Base-by-base conservation (phyloP, 2,797 vertebrate species). In the Artibeus jamaicensis region DNA sequence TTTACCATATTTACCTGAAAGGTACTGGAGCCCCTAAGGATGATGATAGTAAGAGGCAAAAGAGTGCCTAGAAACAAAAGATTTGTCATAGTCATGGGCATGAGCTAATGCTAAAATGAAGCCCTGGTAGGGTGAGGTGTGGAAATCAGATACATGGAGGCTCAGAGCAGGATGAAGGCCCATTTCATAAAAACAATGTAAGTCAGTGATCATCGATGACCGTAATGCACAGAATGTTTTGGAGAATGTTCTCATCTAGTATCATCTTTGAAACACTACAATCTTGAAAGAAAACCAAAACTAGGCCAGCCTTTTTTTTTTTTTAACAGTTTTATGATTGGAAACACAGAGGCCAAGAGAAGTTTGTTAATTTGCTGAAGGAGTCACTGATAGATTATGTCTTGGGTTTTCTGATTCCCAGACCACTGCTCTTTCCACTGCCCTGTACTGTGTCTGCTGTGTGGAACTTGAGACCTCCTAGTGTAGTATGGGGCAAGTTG, bases 281-380 rank as follows among this genome's bases (percentile, higher is more conserved):
- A 0, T 84, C 92, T 86, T 91, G 89, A 95, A 84, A 94, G 32
- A 67, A 55, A 90, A 84, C 46, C 48, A 71, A 82, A 76, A 77
- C 21, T 37, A 73, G 78, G 78, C n/a, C 7, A 4, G 57, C 79
- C 57, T 71, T 44, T 94, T 71, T 62, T 32, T 59, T 24, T 59
- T 55, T 29, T 87, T 34, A 62, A 50, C 24, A 21, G 26, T 83
- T 79, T 89, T 34, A 18, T 44, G 19, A 15, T 89, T 87, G 68
- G 77, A 68, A 89, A 95, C 68, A 70, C 53, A 7, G 9, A 81
- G 48, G 53, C n/a, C 53, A 50, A 37, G 37, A 82, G 74, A 73
- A 71, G 34, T 34, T 46, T 59, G 65, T 82, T 50, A 42, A 90
- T 79, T 79, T 93, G 32, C 55, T 89, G 48, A 18, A 53, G 65